A percentile compares a stretch with the other conserved stretches of the same genome.
These are phyloP conservation scores for Axis porcinus DNA, from an alignment of 2,113 vertebrate genomes.

Conservation along the genomic window DNA sequence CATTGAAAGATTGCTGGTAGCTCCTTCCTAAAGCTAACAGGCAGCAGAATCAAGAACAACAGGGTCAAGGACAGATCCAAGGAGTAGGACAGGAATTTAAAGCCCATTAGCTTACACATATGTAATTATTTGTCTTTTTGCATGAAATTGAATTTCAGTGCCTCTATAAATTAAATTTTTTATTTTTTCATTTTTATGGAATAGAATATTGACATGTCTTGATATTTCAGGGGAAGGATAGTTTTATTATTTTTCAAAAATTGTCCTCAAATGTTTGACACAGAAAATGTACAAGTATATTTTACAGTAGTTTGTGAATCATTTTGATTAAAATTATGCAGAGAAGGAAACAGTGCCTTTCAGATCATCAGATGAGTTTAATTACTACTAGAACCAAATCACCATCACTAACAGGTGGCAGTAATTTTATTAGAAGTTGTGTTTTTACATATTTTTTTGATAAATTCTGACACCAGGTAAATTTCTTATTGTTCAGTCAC, in stretches of 20 bases:
- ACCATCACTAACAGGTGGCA: conserved; percentile 59
- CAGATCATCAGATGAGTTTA: conserved; percentile 58
- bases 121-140: background rate
- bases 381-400: conserved; percentile 49
- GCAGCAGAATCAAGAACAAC: background rate
- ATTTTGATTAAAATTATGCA: conserved; percentile 68
- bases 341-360: conserved; percentile 61
- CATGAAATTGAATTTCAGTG: background rate
- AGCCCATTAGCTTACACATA: background rate
- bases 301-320: conserved; percentile 69
- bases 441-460: background rate
- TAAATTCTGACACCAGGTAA: background rate
- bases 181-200: background rate
- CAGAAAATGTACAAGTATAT: conserved; percentile 61
- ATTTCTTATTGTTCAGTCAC: background rate
- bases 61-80: background rate
- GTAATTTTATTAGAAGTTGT: background rate
- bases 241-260: conserved; percentile 65
- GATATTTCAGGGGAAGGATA: conserved; percentile 64
- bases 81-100: background rate
- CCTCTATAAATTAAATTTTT: background rate
- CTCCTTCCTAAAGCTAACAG: background rate
- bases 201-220: background rate
- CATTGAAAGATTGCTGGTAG: background rate
- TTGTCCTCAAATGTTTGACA: conserved; percentile 60